Conservation (phyloP, 2,888 invertebrate genomes). For the Tetramorium bicarinatum region DNA sequence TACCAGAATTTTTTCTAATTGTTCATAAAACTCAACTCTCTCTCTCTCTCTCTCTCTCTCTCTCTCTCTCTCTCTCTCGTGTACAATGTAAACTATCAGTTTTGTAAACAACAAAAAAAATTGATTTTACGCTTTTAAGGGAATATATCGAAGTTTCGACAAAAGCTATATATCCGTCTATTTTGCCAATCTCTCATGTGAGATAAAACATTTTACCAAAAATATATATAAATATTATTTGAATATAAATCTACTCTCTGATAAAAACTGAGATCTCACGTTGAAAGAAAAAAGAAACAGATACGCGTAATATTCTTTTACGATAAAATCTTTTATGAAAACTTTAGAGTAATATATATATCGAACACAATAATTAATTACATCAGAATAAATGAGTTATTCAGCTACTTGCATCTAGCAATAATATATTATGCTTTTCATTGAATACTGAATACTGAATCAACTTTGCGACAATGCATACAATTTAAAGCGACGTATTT, state of each 20-base stretch:
- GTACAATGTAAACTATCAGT: background rate
- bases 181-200: background rate
- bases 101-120: slow-evolving; percentile 29
- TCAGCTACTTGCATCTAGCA: background rate
- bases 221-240: slow-evolving; percentile 15
- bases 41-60: background rate
- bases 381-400: background rate
- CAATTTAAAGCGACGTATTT: background rate
- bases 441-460: too few species aligned
- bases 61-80: background rate
- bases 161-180: slow-evolving; percentile 25
- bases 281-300: background rate
- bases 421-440: background rate
- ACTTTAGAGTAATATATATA: background rate
- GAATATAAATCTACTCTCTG: background rate
- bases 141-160: slow-evolving; percentile 4
- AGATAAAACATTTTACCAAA: slow-evolving; percentile 3
- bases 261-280: background rate
- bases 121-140: slow-evolving; percentile 33
- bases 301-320: background rate
- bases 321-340: background rate
- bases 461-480: background rate
- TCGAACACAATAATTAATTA: background rate
- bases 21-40: background rate
- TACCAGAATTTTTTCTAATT: background rate